These are phyloP conservation scores for Coelogynopora nodosa DNA, from an alignment of 2,888 invertebrate species.

Conservation along the genomic window DNA sequence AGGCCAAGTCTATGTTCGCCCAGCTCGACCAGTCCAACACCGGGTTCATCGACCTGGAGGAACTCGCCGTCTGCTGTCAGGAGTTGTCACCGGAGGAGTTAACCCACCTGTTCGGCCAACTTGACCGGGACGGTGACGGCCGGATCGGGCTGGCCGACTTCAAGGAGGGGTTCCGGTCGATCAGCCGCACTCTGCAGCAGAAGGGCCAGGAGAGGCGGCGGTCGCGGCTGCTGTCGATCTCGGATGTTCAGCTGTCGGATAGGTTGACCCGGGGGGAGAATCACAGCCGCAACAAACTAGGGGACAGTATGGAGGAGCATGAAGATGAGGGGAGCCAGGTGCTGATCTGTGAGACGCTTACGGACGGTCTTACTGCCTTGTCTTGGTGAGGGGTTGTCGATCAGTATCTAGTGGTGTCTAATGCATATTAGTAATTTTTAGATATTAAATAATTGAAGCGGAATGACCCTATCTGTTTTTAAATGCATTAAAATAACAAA, in stretches of 20 bases:
- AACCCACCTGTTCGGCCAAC: constrained; percentile 63
- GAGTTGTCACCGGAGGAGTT: constrained; percentile 63
- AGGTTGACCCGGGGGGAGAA: background rate
- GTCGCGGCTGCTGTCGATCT: constrained; percentile 6
- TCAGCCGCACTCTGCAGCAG: constrained; percentile 35
- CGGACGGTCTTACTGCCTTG: background rate
- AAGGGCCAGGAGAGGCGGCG: constrained; percentile 41
- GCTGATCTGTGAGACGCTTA: background rate
- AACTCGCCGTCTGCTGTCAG: constrained; percentile 62
- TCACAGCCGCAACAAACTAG: background rate
- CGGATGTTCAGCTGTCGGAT: constrained; percentile 48
- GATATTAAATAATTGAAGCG: too few species aligned
- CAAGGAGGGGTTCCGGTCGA: constrained; percentile 61
- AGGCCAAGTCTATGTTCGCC: constrained; percentile 56
- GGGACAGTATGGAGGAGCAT: constrained; percentile 12
- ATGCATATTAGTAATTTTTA: background rate
- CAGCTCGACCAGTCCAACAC: constrained; percentile 63
- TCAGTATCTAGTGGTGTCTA: background rate
- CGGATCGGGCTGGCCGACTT: constrained; percentile 65
- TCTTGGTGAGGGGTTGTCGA: background rate
- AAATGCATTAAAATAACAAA: too few species aligned
- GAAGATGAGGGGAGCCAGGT: background rate
- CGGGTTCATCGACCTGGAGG: constrained; percentile 63
- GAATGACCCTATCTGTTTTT: too few species aligned
- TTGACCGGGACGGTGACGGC: constrained; percentile 65